Conservation (phyloP, 2,888 invertebrate genomes). For the Epinotia brunnichana region DNA sequence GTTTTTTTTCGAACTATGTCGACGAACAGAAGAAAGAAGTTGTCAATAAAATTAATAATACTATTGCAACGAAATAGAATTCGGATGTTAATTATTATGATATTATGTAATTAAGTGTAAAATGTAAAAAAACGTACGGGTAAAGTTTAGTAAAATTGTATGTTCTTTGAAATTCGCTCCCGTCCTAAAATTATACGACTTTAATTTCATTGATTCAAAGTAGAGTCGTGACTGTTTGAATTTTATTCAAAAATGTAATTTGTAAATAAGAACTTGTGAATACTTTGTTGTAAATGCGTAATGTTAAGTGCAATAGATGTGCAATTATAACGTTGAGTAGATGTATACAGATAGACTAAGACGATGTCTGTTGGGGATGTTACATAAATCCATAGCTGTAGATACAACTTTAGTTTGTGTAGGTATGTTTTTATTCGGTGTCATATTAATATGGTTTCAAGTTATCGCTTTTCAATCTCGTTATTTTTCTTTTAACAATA, state of each 20-base stretch:
- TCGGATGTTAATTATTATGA: slow-evolving; percentile 45
- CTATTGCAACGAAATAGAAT: slow-evolving; percentile 71
- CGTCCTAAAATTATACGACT: slow-evolving; percentile 78
- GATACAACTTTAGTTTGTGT: slow-evolving; percentile 56
- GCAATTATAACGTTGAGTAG: slow-evolving; percentile 82
- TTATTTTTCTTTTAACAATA: not conserved
- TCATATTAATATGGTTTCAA: slow-evolving; percentile 44
- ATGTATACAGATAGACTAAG: slow-evolving; percentile 72
- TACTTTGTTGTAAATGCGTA: slow-evolving; percentile 82
- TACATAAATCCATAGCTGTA: slow-evolving; percentile 73
- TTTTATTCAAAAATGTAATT: slow-evolving; percentile 41
- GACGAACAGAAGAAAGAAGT: slow-evolving; percentile 51
- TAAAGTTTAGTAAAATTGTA: slow-evolving; percentile 58
- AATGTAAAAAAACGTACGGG: slow-evolving; percentile 52
- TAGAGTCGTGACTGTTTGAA: slow-evolving; percentile 35
- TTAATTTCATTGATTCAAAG: slow-evolving; percentile 44
- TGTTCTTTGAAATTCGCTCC: slow-evolving; percentile 68
- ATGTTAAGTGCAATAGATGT: slow-evolving; percentile 83
- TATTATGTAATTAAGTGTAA: slow-evolving; percentile 60
- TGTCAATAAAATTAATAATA: slow-evolving; percentile 51
- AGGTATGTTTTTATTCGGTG: slow-evolving; percentile 51
- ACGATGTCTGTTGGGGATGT: slow-evolving; percentile 70
- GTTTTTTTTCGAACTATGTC: slow-evolving; percentile 20
- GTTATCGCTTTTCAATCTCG: slow-evolving; percentile 22
- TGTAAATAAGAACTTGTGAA: slow-evolving; percentile 77